A percentile compares a stretch with the other conserved stretches of the same genome.
Conservation (phyloP, 2,113 vertebrate species). For the Parus major region DNA sequence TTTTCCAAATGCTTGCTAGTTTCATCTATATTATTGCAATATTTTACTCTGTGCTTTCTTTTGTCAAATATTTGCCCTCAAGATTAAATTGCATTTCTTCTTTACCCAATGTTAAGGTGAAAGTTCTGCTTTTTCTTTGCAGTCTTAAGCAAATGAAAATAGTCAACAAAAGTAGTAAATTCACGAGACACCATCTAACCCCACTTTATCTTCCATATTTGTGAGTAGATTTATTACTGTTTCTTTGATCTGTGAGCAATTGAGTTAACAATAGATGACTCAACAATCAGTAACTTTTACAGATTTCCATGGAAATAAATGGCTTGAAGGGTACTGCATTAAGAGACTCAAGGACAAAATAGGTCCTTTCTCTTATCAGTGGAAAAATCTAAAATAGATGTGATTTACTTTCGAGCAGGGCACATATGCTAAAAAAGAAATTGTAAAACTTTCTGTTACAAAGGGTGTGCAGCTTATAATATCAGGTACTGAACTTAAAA, state of each 20-base stretch:
- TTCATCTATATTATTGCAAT: neutral
- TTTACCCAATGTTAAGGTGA: neutral
- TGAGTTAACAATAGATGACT: conserved; percentile 23
- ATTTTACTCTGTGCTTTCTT: neutral
- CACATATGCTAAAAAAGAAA: neutral
- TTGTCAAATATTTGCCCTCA: neutral
- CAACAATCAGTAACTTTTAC: neutral
- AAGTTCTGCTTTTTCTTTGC: neutral
- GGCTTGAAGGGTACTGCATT: neutral
- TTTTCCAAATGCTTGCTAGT: neutral
- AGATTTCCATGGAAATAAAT: conserved; percentile 6
- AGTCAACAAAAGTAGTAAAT: neutral
- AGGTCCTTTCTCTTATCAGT: neutral
- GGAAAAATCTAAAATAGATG: neutral
- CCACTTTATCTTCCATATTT: neutral
- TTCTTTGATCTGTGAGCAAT: neutral
- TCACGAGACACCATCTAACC: neutral
- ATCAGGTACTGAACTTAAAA: neutral
- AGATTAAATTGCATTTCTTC: neutral
- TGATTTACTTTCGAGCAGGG: neutral
- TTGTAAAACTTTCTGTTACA: neutral
- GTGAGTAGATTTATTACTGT: neutral
- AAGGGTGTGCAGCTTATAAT: neutral
- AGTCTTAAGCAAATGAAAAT: neutral
- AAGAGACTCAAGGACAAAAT: neutral